These are phyloP conservation scores for Cydia splendana DNA, from an alignment of 1,140 invertebrate species.

Conservation along the genomic window DNA sequence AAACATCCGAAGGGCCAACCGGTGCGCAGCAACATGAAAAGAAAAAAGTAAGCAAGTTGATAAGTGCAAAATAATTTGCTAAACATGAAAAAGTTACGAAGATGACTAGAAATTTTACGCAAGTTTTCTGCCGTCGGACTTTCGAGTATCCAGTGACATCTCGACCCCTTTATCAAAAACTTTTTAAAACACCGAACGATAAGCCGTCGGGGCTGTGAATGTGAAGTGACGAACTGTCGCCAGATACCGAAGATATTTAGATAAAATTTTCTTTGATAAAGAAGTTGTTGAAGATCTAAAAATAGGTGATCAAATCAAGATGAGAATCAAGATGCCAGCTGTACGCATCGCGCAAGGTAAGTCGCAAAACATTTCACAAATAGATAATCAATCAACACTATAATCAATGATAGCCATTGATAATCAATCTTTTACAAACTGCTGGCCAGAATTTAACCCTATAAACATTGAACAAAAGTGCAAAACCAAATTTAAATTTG, in stretches of 20 bases:
- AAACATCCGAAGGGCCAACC: constrained; percentile 55
- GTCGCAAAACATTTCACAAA: constrained; percentile 34
- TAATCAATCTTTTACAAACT: no score
- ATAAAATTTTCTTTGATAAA: constrained; percentile 70
- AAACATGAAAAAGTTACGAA: constrained; percentile 59
- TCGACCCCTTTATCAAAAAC: constrained; percentile 65
- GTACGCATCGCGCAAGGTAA: constrained; percentile 95
- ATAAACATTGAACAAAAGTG: constrained; percentile 34
- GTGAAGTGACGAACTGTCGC: constrained; percentile 71
- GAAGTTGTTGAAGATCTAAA: constrained; percentile 74
- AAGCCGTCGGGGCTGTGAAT: constrained; percentile 71
- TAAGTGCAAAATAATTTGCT: constrained; percentile 36
- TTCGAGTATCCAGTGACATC: constrained; percentile 60
- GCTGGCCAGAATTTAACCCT: background rate
- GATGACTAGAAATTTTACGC: constrained; percentile 59
- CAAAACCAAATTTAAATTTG: constrained; percentile 33
- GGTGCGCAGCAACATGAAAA: constrained; percentile 65
- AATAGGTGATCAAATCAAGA: constrained; percentile 85
- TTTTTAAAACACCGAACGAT: constrained; percentile 66
- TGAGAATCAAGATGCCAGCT: constrained; percentile 97
- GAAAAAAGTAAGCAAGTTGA: constrained; percentile 66
- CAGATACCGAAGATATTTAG: constrained; percentile 63
- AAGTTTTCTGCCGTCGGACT: constrained; percentile 64
- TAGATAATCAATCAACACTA: background rate
- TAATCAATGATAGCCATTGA: background rate